Evolutionary conservation across 2,797 vertebrate genomes (phyloP), one percentile per base, ranked within the genome.

Genomic region (Brotula barbata): DNA sequence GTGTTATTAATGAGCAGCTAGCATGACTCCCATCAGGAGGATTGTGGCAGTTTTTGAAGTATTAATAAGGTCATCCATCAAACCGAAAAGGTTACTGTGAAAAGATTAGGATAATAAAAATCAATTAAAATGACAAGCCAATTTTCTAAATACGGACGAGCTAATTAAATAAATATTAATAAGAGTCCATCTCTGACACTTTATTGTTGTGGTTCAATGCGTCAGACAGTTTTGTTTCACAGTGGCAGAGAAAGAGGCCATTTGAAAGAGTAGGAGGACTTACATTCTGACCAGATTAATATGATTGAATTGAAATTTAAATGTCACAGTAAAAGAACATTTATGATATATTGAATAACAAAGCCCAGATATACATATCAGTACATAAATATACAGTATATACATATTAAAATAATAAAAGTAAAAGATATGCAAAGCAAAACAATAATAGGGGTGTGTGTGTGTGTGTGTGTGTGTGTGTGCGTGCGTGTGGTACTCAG

Each of bases 1-100:
- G 65, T 65, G n/a, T 19, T 7, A 49, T 69, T 69, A 66, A 83
- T 54, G 67, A 77, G 66, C 59, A 12, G 10, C 34, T 11, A 12
- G 10, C 4, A 3, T 23, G 2, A 55, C 31, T 58, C 51, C 2
- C 1, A 66, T 64, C 52, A 31, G 42, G 1, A 58, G 46, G 28
- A 71, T 42, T 58, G 42, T 53, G 46, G 60, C 69, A 40, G 47
- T 58, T 77, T 68, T 44, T 58, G 59, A 40, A 56, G 47, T 58
- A 76, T 83, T 86, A 89, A 89, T 85, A 84, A 86, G 81, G 76
- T 82, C 81, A 83, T 85, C 74, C 75, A 81, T 90, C 83, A 82
- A 52, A 44, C 40, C 13, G 52, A 50, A 87, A 85, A 87, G 80
- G 78, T 86, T 80, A 73, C 72, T 34, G 67, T 73, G 73, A 82